Evolutionary conservation across 64 coral and sea anemone species (phyloP).

Genomic region (Orbicella faveolata): DNA sequence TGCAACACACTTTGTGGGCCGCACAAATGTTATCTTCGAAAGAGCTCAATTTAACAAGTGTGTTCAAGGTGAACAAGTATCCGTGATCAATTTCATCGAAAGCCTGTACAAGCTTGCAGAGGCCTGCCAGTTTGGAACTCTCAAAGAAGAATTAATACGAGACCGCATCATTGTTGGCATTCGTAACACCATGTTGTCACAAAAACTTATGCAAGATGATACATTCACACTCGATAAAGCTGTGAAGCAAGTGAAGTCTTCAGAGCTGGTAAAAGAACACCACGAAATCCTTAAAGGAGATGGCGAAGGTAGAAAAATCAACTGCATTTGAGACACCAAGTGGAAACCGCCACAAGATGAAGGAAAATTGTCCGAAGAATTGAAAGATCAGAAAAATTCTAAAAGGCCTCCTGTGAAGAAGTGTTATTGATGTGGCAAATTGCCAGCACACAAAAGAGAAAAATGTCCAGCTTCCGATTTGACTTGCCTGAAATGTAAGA

Average conservation of each 20-base stretch:
- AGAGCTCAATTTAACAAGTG: conserved; percentile 24
- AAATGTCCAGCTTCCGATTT: conserved; percentile 9
- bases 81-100: conserved; percentile 32
- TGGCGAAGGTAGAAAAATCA: neutral
- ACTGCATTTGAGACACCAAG: neutral
- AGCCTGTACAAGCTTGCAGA: conserved; percentile 12
- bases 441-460: conserved; percentile 15
- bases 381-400: neutral
- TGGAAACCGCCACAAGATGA: neutral
- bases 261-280: conserved; percentile 33
- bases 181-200: conserved; percentile 8
- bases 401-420: neutral
- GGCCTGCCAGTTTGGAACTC: neutral
- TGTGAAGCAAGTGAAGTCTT: neutral
- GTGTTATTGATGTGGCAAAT: conserved; percentile 28
- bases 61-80: conserved; percentile 11
- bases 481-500: conserved; percentile 18
- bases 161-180: conserved; percentile 35
- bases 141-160: conserved; percentile 27
- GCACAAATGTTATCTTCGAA: conserved; percentile 36
- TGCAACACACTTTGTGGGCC: conserved; percentile 28
- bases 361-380: neutral
- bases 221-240: conserved; percentile 3
- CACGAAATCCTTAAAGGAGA: conserved; percentile 31
- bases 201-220: conserved; percentile 42